phyloP scores from a whole-genome alignment of 2,888 invertebrate species.

The Stenodema calcarata region DNA sequence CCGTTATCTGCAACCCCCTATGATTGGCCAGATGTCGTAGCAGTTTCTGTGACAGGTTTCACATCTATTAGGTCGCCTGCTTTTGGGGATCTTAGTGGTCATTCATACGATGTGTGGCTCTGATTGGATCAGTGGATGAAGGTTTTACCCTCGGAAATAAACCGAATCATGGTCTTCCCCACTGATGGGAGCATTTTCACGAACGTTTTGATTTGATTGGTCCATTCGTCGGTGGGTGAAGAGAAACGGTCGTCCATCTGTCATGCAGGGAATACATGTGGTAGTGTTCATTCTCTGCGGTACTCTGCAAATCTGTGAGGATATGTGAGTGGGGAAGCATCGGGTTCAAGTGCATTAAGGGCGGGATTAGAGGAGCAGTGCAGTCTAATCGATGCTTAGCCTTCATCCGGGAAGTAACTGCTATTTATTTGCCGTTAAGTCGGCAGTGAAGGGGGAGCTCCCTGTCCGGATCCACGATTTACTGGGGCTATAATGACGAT shows the following conservation, averaged over 20 bases:
- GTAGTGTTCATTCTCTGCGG: background rate
- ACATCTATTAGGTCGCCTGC: background rate
- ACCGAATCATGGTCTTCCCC: background rate
- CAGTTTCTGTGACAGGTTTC: background rate
- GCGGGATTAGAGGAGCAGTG: conserved; percentile 19
- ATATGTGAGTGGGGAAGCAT: background rate
- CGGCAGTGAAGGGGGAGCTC: background rate
- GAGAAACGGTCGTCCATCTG: background rate
- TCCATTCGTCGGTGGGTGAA: background rate
- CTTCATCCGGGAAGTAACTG: conserved; percentile 18
- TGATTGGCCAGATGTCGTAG: background rate
- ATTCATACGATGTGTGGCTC: background rate
- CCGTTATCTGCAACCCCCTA: background rate
- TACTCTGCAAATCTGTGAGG: background rate
- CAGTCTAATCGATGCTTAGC: conserved; percentile 22
- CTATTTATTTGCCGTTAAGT: conserved; percentile 32
- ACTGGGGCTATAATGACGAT: background rate
- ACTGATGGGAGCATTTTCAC: background rate
- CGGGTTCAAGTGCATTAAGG: conserved; percentile 22
- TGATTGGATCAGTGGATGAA: background rate
- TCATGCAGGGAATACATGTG: background rate
- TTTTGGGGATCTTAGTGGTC: background rate
- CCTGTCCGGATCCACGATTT: background rate
- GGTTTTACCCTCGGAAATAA: background rate
- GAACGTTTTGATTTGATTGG: background rate